Conservation (phyloP, 2,888 invertebrate species). For the Drosophila dives region DNA sequence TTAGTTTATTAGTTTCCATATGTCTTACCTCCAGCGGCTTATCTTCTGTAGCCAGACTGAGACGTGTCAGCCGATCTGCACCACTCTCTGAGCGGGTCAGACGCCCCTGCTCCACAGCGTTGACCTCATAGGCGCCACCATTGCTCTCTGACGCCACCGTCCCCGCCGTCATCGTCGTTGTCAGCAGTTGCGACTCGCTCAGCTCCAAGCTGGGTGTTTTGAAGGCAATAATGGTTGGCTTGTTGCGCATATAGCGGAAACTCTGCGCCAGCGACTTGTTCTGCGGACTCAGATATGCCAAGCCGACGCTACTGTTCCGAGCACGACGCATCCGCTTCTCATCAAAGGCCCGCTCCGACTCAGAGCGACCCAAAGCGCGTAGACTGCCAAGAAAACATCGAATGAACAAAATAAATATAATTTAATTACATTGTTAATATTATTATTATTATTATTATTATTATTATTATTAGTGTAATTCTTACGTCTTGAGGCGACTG, state of each 20-base stretch:
- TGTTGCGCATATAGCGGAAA: conserved; percentile 95
- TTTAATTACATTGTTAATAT: too few relatives aligned
- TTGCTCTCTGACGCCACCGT: conserved; percentile 81
- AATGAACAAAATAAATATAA: not conserved
- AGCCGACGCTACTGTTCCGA: conserved; percentile 87
- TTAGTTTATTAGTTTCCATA: conserved; percentile 20
- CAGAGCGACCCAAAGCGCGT: conserved; percentile 87
- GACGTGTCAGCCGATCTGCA: conserved; percentile 39
- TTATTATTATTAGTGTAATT: conserved; percentile 53
- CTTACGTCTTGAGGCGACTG: conserved; percentile 90
- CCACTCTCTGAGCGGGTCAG: conserved; percentile 74
- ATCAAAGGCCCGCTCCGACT: conserved; percentile 92
- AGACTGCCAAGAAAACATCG: conserved; percentile 46
- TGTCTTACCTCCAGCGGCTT: conserved; percentile 90
- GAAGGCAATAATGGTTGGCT: conserved; percentile 95
- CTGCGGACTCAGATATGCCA: conserved; percentile 90
- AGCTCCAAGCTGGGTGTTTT: conserved; percentile 92
- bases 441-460: too few relatives aligned
- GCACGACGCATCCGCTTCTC: conserved; percentile 88
- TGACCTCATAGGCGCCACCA: conserved; percentile 32
- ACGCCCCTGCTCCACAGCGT: conserved; percentile 86
- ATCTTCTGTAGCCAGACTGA: conserved; percentile 83
- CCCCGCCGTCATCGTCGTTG: conserved; percentile 53
- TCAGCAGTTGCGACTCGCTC: conserved; percentile 87
- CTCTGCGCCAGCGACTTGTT: conserved; percentile 93